Evolutionary conservation across 2,888 invertebrate genomes (phyloP).

Genomic region (Trilocha varians): DNA sequence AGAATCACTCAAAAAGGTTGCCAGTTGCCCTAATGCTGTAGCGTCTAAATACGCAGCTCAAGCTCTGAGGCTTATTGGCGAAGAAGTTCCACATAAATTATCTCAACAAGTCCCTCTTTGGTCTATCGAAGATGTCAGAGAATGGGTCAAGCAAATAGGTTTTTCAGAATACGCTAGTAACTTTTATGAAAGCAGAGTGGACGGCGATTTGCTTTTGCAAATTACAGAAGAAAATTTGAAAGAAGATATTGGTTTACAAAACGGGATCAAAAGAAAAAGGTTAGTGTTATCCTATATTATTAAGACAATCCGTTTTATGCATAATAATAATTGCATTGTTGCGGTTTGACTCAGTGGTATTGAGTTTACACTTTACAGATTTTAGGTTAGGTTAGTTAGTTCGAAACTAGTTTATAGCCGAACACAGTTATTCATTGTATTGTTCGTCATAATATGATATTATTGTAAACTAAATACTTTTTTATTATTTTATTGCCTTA

Average conservation of each 20-base stretch:
- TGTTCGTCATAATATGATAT: too few species aligned
- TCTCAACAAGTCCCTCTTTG: slow-evolving; percentile 98
- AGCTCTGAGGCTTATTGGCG: slow-evolving; percentile 92
- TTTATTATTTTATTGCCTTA: too few species aligned
- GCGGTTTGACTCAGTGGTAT: too few species aligned
- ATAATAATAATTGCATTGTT: too few species aligned
- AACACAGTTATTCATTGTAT: too few species aligned
- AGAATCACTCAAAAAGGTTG: slow-evolving; percentile 94
- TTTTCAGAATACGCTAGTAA: slow-evolving; percentile 87
- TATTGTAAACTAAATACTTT: too few species aligned
- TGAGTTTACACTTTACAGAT: too few species aligned
- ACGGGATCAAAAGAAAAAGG: slow-evolving; percentile 94
- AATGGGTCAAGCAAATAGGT: slow-evolving; percentile 99
- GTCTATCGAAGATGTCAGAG: slow-evolving; percentile 96
- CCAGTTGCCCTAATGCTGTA: slow-evolving; percentile 97
- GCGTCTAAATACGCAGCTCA: slow-evolving; percentile 97
- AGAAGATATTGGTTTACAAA: slow-evolving; percentile 93
- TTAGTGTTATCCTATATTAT: slow-evolving; percentile 26
- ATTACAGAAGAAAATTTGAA: slow-evolving; percentile 92
- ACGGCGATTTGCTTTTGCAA: slow-evolving; percentile 95
- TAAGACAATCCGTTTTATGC: not conserved
- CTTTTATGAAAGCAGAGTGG: slow-evolving; percentile 94
- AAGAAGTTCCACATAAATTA: slow-evolving; percentile 96
- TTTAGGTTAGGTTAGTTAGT: too few species aligned
- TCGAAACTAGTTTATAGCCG: too few species aligned